Evolutionary conservation across 2,113 vertebrate species (phyloP).

Genomic region (Rynchops niger): DNA sequence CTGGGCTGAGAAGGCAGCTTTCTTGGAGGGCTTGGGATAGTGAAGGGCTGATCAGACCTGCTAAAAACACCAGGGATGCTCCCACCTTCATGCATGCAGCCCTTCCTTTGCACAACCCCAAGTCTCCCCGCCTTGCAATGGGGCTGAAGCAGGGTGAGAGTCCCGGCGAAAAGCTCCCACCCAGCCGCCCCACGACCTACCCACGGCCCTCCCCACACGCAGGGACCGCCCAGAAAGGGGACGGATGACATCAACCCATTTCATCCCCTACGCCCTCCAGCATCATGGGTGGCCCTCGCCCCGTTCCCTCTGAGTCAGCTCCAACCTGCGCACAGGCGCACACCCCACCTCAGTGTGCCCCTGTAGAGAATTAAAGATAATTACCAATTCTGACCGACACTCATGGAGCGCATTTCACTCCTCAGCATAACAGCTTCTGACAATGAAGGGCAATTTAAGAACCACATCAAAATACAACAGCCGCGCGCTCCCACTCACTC

Average conservation of each 20-base stretch:
- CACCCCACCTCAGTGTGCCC: background rate
- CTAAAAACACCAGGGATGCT: background rate
- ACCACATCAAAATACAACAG: background rate
- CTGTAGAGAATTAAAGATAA: slow-evolving; percentile 36
- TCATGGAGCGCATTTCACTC: background rate
- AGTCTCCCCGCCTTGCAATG: background rate
- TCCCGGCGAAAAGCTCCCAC: background rate
- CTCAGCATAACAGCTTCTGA: slow-evolving; percentile 51
- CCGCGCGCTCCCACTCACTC: background rate
- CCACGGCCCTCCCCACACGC: rapidly evolving
- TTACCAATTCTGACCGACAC: background rate
- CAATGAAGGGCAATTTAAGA: slow-evolving; percentile 46
- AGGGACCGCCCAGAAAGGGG: background rate
- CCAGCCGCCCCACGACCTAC: background rate
- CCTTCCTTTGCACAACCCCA: background rate
- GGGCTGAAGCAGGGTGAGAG: background rate
- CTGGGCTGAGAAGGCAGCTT: background rate
- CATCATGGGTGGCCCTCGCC: rapidly evolving
- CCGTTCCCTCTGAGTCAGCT: rapidly evolving
- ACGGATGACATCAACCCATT: background rate
- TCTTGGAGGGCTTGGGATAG: background rate
- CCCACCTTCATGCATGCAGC: background rate
- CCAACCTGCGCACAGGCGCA: rapidly evolving
- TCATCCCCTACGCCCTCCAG: rapidly evolving
- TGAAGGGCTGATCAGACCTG: background rate